Evolutionary conservation across 2,113 vertebrate species (phyloP), one percentile per base, ranked within the genome.

Genomic region (Dicentrarchus labrax): DNA sequence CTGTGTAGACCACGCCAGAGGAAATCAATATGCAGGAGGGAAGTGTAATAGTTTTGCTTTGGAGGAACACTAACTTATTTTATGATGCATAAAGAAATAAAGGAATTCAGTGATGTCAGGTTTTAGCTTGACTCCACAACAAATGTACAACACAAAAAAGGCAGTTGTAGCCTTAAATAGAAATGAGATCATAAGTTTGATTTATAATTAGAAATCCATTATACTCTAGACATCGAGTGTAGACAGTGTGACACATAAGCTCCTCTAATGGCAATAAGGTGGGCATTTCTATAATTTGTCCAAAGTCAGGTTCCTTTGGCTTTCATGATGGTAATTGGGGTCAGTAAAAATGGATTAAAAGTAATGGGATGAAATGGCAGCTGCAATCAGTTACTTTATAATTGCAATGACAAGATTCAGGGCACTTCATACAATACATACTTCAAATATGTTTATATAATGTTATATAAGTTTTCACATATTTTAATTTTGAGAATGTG

Each of bases 11-110:
- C 64, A 57, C 6, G 61, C 47, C 11, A 50, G 21, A 62, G 39
- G n/a, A 64, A 88, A 91, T 89, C 62, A 73, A 91, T 89, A 73
- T 45, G 30, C 43, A 64, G 10, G 48, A 65, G 62, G 4, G 39
- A 10, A 8, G 12, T 57, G 2, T 16, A 80, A 43, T 60, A 30
- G 43, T 71, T 85, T 78, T 60, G 47, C 51, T 64, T 68, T 64
- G 73, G 41, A 19, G 45, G 61, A 43, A 79, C 65, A 78, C 22
- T 69, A 12, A 47, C 24, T 39, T n/a, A 38, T 57, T 62, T 69
- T 64, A 10, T 53, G 24, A 45, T 39, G 17, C 47, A 75, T 16
- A 74, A 45, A 72, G 51, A 2, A 39, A 78, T 48, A 1, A 21
- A 5, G 64, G 24, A 61, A 66, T 45, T 72, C 6, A 68, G 0